These are phyloP conservation scores for Myotis findleyi DNA, from an alignment of 2,797 vertebrate genomes.

Conservation along the genomic window DNA sequence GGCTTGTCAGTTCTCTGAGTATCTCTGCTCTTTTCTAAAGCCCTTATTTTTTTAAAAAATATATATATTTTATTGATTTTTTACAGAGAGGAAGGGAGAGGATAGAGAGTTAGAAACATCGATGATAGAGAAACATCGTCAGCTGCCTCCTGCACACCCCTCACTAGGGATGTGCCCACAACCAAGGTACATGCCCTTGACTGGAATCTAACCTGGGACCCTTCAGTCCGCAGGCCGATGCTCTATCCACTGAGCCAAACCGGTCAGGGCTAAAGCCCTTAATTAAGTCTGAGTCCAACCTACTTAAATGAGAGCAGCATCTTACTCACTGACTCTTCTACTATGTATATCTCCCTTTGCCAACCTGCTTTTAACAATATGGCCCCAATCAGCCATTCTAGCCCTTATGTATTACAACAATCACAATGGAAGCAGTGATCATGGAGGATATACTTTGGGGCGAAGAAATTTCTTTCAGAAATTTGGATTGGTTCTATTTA, in stretches of 20 bases:
- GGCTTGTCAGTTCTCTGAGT: not conserved
- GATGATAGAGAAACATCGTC: too few relatives aligned
- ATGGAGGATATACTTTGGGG: not conserved
- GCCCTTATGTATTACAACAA: not conserved
- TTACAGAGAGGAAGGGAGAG: too few relatives aligned
- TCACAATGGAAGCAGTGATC: not conserved
- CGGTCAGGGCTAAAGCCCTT: not conserved
- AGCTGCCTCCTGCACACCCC: too few relatives aligned
- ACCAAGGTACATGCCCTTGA: too few relatives aligned
- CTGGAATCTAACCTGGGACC: too few relatives aligned
- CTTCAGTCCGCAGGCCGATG: too few relatives aligned
- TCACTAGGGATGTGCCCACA: too few relatives aligned
- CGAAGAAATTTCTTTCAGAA: not conserved
- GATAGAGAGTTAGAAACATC: too few relatives aligned
- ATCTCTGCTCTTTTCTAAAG: not conserved
- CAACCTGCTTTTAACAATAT: not conserved
- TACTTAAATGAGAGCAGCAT: not conserved
- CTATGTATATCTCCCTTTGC: not conserved
- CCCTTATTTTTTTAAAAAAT: not conserved
- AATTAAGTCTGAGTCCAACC: not conserved
- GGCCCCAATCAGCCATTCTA: not conserved
- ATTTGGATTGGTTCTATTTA: not conserved
- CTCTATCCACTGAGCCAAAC: too few relatives aligned
- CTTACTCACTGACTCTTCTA: not conserved
- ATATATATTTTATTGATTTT: too few relatives aligned